phyloP scores from a whole-genome alignment of 2,113 vertebrate genomes.

The Neodon shergylaensis region DNA sequence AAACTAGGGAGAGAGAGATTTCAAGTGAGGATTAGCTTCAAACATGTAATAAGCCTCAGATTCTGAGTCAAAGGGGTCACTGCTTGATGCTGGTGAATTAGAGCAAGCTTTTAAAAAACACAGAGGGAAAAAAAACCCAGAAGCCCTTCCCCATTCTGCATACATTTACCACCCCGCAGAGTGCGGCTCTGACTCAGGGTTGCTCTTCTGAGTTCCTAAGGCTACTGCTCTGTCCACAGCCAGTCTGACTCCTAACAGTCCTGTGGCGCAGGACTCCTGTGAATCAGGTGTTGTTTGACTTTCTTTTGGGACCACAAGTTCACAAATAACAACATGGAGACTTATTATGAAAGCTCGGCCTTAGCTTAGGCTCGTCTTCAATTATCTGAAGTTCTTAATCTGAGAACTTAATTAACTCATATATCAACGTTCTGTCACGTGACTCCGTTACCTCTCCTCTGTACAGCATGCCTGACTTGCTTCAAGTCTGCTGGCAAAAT shows the following conservation, averaged over 20 bases:
- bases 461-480: neutral
- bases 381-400: too few relatives aligned
- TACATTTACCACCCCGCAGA: neutral
- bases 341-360: neutral
- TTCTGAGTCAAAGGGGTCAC: neutral
- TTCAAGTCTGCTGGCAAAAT: neutral
- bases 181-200: neutral
- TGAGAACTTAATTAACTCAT: neutral
- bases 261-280: neutral
- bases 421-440: neutral
- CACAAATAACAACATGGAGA: neutral
- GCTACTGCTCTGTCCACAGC: neutral
- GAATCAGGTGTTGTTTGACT: neutral
- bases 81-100: neutral
- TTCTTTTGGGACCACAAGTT: neutral
- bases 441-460: neutral
- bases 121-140: neutral
- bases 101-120: neutral
- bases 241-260: neutral
- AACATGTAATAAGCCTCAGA: slow-evolving; percentile 9
- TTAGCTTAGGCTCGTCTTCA: neutral
- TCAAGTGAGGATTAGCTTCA: neutral
- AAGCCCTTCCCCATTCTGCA: neutral
- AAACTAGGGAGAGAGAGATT: neutral
- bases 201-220: neutral